phyloP scores from a whole-genome alignment of 2,113 vertebrate genomes.

The Halichoeres trimaculatus region DNA sequence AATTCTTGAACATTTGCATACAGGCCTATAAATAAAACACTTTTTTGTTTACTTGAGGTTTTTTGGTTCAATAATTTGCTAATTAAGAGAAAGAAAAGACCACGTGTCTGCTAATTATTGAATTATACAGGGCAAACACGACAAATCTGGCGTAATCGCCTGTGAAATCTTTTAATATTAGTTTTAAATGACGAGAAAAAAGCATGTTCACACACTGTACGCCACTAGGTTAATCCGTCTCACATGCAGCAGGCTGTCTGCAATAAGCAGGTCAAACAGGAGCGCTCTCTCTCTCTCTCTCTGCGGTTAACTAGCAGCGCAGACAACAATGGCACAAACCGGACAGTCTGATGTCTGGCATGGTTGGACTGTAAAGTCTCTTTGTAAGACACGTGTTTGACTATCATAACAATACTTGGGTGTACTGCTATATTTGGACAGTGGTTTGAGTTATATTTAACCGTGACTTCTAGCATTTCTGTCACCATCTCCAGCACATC shows the following conservation, averaged over 20 bases:
- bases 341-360: conserved; percentile 10
- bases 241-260: conserved; percentile 39
- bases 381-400: not conserved
- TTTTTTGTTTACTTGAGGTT: not conserved
- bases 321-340: conserved; percentile 71
- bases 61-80: too few relatives aligned
- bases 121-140: not conserved
- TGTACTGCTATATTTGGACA: not conserved
- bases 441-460: not conserved
- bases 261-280: conserved; percentile 69
- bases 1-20: not conserved
- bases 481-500: not conserved
- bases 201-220: not conserved
- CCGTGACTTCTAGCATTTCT: not conserved
- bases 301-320: conserved; percentile 38
- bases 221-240: conserved; percentile 65
- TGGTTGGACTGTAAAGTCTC: not conserved
- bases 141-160: not conserved
- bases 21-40: not conserved
- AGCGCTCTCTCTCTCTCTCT: conserved; percentile 45
- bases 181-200: not conserved
- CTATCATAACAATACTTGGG: not conserved
- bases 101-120: not conserved
- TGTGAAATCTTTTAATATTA: not conserved
- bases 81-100: not conserved